Evolutionary conservation across 1,140 invertebrate species (phyloP), one percentile per base, ranked within the genome.

Genomic region (Galendromus occidentalis): DNA sequence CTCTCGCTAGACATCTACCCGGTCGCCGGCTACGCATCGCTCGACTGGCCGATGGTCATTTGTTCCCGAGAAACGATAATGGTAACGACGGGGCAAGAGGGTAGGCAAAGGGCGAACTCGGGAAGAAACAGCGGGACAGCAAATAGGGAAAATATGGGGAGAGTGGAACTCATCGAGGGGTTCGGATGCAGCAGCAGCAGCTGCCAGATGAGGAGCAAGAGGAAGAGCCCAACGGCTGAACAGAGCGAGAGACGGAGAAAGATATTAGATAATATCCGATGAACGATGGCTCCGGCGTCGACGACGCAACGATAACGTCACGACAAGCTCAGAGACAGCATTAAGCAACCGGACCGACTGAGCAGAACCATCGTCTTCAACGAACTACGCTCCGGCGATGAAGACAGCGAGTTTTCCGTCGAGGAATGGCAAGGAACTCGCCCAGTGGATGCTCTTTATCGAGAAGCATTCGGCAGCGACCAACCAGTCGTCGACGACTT

Each of bases 251-350:
- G 42, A n/a, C 4, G 25, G 45, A 20, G 33, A 14, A 59, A 22
- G 51, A 59, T 59, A 59, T 59, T 59, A 59, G 51, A 59, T 59
- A 59, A 59, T 59, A 59, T 59, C 51, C 22, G 51, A 59, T 59
- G 51, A 59, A 59, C 51, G 51, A 59, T 59, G 51, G 51, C 51
- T 59, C 25, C 9, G 33, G 4, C 33, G n/a, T n/a, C n/a, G n/a
- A n/a, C n/a, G n/a, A 47, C 45, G 33, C 51, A 12, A 25, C 51
- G 51, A 59, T 33, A 25, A 59, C 25, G 25, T 25, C 25, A 59
- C 17, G 22, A 59, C 25, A 17, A 25, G 22, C 51, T 29, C 12
- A 14, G 25, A 33, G 45, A 47, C 45, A 47, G 45, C 18, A 20
- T 22, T 20, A 47, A 59, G 14, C 33, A 25, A 29, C 14, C 14